Evolutionary conservation across 2,113 vertebrate genomes (phyloP).

Genomic region (Sphyrna mokarran): DNA sequence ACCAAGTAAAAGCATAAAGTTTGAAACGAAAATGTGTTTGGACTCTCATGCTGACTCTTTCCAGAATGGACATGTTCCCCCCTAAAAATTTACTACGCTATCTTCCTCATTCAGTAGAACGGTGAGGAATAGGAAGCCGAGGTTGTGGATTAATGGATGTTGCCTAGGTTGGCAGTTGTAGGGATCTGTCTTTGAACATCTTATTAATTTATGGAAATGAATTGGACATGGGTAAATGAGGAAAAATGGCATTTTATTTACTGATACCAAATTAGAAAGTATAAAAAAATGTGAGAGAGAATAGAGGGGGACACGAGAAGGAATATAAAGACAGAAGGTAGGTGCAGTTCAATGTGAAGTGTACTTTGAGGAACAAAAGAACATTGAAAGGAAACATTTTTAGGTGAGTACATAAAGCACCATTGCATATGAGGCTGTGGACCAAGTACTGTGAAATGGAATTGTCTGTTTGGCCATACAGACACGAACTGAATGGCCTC

Average conservation of each 20-base stretch:
- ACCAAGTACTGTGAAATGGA: too few relatives aligned
- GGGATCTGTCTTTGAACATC: background rate
- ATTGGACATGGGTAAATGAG: background rate
- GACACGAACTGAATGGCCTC: too few relatives aligned
- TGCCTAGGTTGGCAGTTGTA: background rate
- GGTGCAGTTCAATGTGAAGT: background rate
- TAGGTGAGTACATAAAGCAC: too few relatives aligned
- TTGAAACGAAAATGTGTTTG: background rate
- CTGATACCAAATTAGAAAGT: background rate
- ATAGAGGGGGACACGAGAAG: background rate
- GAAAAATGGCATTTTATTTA: background rate
- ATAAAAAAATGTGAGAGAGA: background rate
- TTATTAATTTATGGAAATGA: background rate
- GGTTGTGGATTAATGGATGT: background rate
- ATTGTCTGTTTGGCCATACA: too few relatives aligned
- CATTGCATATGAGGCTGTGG: too few relatives aligned
- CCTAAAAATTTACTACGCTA: background rate
- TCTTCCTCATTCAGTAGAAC: background rate
- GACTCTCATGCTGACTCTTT: background rate
- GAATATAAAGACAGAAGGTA: background rate
- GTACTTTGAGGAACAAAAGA: background rate
- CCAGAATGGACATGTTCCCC: background rate
- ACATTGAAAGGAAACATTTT: background rate
- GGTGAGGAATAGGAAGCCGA: background rate
- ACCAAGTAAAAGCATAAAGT: background rate